A percentile compares a stretch with the other conserved stretches of the same genome.
These are phyloP conservation scores for Eupithecia tripunctaria DNA, from an alignment of 2,888 invertebrate genomes.

Conservation along the genomic window DNA sequence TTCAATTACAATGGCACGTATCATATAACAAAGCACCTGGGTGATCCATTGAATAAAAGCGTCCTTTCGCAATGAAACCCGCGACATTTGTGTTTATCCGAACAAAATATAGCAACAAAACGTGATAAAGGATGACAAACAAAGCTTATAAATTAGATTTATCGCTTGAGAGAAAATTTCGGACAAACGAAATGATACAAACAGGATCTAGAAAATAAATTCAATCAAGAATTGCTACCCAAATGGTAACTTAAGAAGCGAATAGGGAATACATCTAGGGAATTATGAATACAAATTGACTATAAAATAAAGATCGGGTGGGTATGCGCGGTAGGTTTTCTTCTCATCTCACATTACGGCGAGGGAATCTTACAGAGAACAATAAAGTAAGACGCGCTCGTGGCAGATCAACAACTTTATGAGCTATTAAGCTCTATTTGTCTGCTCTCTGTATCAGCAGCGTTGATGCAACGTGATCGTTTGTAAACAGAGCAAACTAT, in stretches of 20 bases:
- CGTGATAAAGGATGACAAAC: conserved; percentile 51
- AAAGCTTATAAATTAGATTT: conserved; percentile 53
- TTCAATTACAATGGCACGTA: conserved; percentile 24
- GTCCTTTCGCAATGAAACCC: conserved; percentile 33
- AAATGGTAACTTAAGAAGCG: conserved; percentile 18
- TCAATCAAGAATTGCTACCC: conserved; percentile 23
- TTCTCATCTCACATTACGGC: conserved; percentile 31
- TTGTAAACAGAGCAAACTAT: conserved; percentile 38
- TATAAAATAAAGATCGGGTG: conserved; percentile 23
- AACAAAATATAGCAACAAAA: conserved; percentile 40
- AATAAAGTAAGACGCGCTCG: conserved; percentile 45
- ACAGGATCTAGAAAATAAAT: conserved; percentile 24
- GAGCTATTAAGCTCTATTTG: conserved; percentile 45
- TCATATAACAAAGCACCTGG: conserved; percentile 20
- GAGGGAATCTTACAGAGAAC: conserved; percentile 35
- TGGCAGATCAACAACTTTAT: conserved; percentile 46
- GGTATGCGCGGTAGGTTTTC: conserved; percentile 32
- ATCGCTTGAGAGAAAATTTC: conserved; percentile 42
- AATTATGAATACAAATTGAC: conserved; percentile 25
- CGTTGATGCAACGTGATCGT: conserved; percentile 39
- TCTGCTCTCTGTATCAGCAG: conserved; percentile 40
- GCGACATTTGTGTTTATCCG: conserved; percentile 36
- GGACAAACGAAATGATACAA: conserved; percentile 43
- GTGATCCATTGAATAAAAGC: conserved; percentile 22
- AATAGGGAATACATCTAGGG: conserved; percentile 19